These are phyloP conservation scores for Lutjanus erythropterus DNA, from an alignment of 2,113 vertebrate genomes.

Conservation along the genomic window DNA sequence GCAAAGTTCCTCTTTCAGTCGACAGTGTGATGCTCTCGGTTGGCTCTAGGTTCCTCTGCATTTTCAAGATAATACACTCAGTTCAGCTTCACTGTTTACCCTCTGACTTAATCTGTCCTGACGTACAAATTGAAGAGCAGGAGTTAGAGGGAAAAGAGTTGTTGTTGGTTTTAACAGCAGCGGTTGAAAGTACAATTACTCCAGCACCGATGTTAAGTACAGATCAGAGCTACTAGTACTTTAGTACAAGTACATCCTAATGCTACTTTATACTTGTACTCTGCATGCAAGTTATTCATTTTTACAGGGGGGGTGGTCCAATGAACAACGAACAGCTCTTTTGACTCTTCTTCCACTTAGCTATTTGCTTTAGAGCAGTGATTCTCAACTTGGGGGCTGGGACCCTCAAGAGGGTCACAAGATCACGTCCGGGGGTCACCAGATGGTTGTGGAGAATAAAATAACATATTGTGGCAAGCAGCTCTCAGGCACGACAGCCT, in stretches of 20 bases:
- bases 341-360: no score
- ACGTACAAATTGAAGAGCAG: constrained; percentile 32
- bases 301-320: no score
- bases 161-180: constrained; percentile 21
- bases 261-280: neutral
- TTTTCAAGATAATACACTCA: constrained; percentile 32
- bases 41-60: constrained; percentile 30
- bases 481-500: no score
- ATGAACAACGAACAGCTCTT: no score
- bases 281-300: no score
- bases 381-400: no score
- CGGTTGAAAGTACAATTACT: constrained; percentile 10
- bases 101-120: constrained; percentile 51
- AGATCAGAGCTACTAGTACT: neutral
- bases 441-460: no score
- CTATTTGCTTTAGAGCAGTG: no score
- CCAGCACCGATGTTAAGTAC: neutral
- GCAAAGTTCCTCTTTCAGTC: constrained; percentile 37
- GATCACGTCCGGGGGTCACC: no score
- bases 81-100: constrained; percentile 41
- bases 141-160: neutral
- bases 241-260: neutral
- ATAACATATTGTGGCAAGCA: no score
- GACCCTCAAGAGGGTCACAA: no score
- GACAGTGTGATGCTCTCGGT: constrained; percentile 24